Conservation (phyloP, 2,888 invertebrate species). For the Lasioglossum morio region DNA sequence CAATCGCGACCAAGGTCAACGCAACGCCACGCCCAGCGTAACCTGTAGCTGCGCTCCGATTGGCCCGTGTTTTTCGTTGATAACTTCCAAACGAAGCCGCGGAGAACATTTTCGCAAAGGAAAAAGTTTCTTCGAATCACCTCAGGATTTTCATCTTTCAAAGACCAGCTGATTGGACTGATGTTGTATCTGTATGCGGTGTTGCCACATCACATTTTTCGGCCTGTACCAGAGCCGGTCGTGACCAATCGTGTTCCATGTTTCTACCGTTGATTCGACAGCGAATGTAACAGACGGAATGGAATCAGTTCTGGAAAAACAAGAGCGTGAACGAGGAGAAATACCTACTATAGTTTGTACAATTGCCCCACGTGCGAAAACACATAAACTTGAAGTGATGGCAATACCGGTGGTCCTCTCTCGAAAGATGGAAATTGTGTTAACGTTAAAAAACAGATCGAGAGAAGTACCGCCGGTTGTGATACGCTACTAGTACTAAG, state of each 20-base stretch:
- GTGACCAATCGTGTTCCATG: not conserved
- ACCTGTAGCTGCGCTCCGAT: too few species aligned
- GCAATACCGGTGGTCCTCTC: slow-evolving; percentile 60
- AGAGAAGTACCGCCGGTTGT: slow-evolving; percentile 63
- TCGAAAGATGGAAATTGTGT: slow-evolving; percentile 33
- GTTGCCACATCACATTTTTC: too few species aligned
- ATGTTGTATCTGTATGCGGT: too few species aligned
- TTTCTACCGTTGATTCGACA: slow-evolving; percentile 24
- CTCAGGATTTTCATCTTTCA: too few species aligned
- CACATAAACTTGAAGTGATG: slow-evolving; percentile 50
- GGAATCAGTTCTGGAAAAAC: not conserved
- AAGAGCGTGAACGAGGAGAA: not conserved
- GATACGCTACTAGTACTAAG: slow-evolving; percentile 67
- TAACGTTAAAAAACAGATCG: slow-evolving; percentile 14
- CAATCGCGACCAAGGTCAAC: too few species aligned
- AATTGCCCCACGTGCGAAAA: slow-evolving; percentile 51
- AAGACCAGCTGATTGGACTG: too few species aligned
- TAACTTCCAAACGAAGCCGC: too few species aligned
- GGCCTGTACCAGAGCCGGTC: too few species aligned
- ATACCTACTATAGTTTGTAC: slow-evolving; percentile 2
- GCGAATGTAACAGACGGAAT: not conserved
- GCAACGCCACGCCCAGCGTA: too few species aligned
- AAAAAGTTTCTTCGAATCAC: too few species aligned
- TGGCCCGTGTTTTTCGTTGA: too few species aligned
- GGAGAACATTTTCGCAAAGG: too few species aligned